Evolutionary conservation across 1,140 invertebrate genomes (phyloP).

Genomic region (Carcinoscorpius rotundicauda): DNA sequence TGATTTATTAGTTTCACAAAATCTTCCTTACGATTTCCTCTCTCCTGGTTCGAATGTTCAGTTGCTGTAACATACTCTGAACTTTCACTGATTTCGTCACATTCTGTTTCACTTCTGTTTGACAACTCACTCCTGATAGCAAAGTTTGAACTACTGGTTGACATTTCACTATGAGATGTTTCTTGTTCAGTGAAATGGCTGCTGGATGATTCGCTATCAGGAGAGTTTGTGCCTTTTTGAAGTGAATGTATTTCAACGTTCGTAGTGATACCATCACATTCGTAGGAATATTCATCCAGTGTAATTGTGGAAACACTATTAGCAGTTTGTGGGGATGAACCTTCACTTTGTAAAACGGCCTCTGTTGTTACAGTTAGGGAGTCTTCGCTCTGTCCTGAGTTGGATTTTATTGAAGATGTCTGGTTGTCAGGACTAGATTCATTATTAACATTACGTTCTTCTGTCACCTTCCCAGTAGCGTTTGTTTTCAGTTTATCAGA

Average conservation of each 20-base stretch:
- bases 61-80: slow-evolving; percentile 74
- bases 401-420: too few relatives aligned
- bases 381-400: slow-evolving; percentile 10
- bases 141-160: slow-evolving; percentile 22
- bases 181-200: slow-evolving; percentile 31
- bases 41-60: slow-evolving; percentile 29
- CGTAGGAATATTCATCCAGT: too few relatives aligned
- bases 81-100: slow-evolving; percentile 60
- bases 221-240: slow-evolving; percentile 26
- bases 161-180: slow-evolving; percentile 24
- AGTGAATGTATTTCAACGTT: background rate
- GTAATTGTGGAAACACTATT: too few relatives aligned
- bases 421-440: too few relatives aligned
- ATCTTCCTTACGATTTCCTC: slow-evolving; percentile 7
- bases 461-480: too few relatives aligned
- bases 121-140: slow-evolving; percentile 33
- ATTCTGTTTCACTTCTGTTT: slow-evolving; percentile 45
- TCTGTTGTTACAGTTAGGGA: slow-evolving; percentile 8
- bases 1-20: background rate
- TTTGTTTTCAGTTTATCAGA: too few relatives aligned
- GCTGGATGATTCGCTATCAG: slow-evolving; percentile 32
- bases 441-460: too few relatives aligned
- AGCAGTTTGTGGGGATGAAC: too few relatives aligned
- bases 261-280: background rate
- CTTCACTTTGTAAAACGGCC: background rate